phyloP scores from a whole-genome alignment of 1,140 invertebrate genomes.

The Parasteatoda tepidariorum region DNA sequence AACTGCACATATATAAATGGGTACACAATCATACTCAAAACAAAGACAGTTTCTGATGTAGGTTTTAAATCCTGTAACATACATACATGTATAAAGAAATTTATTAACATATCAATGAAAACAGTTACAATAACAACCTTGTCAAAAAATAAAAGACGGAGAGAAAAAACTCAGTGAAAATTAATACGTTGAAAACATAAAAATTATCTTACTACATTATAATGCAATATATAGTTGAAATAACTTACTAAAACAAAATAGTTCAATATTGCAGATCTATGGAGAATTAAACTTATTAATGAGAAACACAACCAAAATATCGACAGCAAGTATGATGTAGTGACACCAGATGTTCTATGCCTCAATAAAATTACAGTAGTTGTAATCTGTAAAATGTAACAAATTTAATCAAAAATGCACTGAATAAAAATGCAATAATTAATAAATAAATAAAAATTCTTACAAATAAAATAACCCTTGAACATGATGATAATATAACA shows the following conservation, averaged over 20 bases:
- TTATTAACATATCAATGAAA: no score
- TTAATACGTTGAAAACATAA: no score
- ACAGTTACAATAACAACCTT: no score
- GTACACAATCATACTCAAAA: background rate
- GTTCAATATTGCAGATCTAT: conserved; percentile 5
- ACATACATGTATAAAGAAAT: background rate
- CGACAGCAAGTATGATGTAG: background rate
- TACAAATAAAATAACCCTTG: background rate
- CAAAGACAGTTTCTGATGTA: background rate
- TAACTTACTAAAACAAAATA: conserved; percentile 20
- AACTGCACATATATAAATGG: conserved; percentile 18
- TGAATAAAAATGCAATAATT: background rate
- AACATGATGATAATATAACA: conserved; percentile 2
- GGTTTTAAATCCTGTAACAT: background rate
- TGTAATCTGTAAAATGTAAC: background rate
- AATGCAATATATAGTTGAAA: no score
- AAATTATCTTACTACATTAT: no score
- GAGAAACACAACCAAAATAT: conserved; percentile 16
- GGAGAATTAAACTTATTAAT: background rate
- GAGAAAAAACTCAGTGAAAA: no score
- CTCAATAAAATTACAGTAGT: background rate
- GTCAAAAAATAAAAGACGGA: no score
- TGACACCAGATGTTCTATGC: background rate
- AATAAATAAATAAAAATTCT: background rate
- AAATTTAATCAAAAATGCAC: background rate